Percentiles rank a stretch among this genome's conserved stretches.
Conservation (phyloP, 1,140 invertebrate species). For the Apis mellifera region Amel_HAv3.1 CM009936.2:16002001-16002500, state of each 20-base stretch:
- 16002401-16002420: neutral
- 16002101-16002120: slow-evolving; percentile 62
- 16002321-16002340: neutral
- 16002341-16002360: slow-evolving; percentile 15
- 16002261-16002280: slow-evolving; percentile 23
- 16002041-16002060: neutral
- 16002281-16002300: neutral
- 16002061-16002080: slow-evolving; percentile 28
- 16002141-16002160: slow-evolving; percentile 23
- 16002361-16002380: slow-evolving; percentile 21
- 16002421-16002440: too few species aligned
- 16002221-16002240: slow-evolving; percentile 1
- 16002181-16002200: slow-evolving; percentile 53
- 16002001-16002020: too few species aligned
- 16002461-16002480: too few species aligned
- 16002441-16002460: too few species aligned
- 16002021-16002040: too few species aligned
- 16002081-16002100: slow-evolving; percentile 31
- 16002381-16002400: slow-evolving; percentile 23
- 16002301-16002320: neutral
- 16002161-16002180: slow-evolving; percentile 36
- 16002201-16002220: slow-evolving; percentile 43
- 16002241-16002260: neutral
- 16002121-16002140: slow-evolving; percentile 31
- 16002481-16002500: too few species aligned